Evolutionary conservation across 2,797 vertebrate species (phyloP).

Genomic region (Rousettus madagascariensis): DNA sequence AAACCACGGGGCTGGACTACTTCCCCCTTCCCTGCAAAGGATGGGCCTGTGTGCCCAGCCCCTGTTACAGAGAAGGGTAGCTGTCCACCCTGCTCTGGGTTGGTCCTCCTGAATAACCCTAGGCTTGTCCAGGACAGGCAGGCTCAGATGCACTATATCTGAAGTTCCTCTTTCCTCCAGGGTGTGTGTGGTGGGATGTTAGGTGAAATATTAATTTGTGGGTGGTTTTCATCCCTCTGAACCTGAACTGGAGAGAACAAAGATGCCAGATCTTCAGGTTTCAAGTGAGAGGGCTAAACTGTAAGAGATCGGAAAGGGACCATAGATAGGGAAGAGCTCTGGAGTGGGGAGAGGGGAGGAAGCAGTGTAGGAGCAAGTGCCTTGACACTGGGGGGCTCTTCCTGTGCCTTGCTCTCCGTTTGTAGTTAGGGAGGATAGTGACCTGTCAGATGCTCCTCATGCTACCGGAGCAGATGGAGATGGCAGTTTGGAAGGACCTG

Average conservation of each 20-base stretch:
- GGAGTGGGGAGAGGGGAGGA: background rate
- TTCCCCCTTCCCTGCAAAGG: background rate
- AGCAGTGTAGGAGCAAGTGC: background rate
- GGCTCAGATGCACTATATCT: background rate
- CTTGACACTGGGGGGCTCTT: too few relatives aligned
- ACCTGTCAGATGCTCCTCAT: background rate
- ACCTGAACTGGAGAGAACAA: background rate
- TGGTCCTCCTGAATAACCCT: too few relatives aligned
- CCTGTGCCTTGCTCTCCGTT: background rate
- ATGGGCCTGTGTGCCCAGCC: background rate
- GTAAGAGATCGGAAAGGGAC: background rate
- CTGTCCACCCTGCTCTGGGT: too few relatives aligned
- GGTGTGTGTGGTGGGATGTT: background rate
- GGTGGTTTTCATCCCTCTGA: background rate
- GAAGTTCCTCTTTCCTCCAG: background rate
- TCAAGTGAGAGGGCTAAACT: background rate
- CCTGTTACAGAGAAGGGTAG: background rate
- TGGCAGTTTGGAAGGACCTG: background rate
- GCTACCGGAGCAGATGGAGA: background rate
- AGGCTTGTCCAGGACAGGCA: background rate
- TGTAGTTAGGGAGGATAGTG: background rate
- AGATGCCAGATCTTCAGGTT: background rate
- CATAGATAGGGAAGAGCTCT: background rate
- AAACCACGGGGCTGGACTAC: too few relatives aligned
- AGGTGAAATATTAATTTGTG: background rate